A percentile compares a stretch with the other conserved stretches of the same genome.
phyloP scores from a whole-genome alignment of 2,888 invertebrate species.

The Apotomis turbidana region DNA sequence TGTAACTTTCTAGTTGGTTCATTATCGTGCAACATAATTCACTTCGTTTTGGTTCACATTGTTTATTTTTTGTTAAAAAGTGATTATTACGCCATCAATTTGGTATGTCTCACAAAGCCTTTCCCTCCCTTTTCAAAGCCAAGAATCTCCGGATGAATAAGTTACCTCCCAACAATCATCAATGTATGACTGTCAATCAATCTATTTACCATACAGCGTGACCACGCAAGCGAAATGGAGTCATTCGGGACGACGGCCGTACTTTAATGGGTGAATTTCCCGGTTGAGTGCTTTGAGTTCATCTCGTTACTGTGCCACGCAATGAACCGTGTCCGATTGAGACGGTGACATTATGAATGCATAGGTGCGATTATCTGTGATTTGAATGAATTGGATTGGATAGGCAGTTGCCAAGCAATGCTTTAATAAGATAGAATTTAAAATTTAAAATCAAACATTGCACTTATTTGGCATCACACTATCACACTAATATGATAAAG shows the following conservation, averaged over 20 bases:
- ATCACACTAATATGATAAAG: too few relatives aligned
- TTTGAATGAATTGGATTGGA: neutral
- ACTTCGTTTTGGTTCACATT: too few relatives aligned
- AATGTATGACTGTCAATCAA: conserved; percentile 42
- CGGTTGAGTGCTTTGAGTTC: conserved; percentile 60
- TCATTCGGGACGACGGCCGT: conserved; percentile 53
- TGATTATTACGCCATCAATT: too few relatives aligned
- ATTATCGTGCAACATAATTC: too few relatives aligned
- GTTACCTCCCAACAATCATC: conserved; percentile 24
- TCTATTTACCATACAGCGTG: conserved; percentile 26
- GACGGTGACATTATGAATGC: neutral
- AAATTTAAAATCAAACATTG: neutral
- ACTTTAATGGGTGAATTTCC: conserved; percentile 48
- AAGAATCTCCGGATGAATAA: neutral
- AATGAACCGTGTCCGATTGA: neutral
- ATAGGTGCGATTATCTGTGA: neutral
- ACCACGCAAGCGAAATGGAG: conserved; percentile 59
- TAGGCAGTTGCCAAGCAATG: neutral
- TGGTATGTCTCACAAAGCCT: neutral
- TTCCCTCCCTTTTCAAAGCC: neutral
- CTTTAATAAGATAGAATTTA: neutral
- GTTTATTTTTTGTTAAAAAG: too few relatives aligned
- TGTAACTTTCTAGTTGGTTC: too few relatives aligned
- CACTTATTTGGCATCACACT: neutral
- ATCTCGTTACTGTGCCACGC: conserved; percentile 44